Conservation (phyloP, 2,797 vertebrate genomes). For the Halcyon leucocephala region DNA sequence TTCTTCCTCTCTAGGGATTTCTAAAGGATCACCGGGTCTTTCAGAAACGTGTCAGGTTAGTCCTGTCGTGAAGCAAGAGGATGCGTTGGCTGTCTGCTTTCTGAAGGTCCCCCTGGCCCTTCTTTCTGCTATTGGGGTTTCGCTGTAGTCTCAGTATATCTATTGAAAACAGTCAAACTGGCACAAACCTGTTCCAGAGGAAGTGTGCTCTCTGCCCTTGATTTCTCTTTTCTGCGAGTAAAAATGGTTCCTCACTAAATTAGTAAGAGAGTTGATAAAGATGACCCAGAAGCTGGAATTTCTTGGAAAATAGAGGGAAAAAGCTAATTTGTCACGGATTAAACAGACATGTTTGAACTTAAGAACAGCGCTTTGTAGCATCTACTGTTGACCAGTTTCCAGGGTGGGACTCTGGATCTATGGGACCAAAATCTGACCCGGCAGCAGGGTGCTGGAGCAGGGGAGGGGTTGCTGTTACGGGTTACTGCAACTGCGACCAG, state of each 20-base stretch:
- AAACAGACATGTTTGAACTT: background rate
- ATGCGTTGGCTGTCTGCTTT: background rate
- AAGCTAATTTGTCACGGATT: background rate
- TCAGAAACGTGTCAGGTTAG: background rate
- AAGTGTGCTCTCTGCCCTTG: conserved; percentile 20
- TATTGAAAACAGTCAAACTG: background rate
- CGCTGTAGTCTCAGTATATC: background rate
- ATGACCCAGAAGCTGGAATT: conserved; percentile 37
- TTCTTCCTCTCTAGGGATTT: background rate
- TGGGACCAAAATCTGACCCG: background rate
- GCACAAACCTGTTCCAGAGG: conserved; percentile 37
- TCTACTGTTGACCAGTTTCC: background rate
- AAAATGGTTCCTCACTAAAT: conserved; percentile 30
- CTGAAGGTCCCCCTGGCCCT: background rate
- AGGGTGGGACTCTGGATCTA: background rate
- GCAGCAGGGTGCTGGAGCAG: conserved; percentile 1
- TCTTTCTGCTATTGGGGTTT: background rate
- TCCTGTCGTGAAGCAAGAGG: background rate
- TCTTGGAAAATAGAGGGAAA: conserved; percentile 17
- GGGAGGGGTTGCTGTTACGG: background rate
- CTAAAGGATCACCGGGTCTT: background rate
- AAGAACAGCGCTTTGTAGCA: background rate
- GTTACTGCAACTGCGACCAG: background rate
- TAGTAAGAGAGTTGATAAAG: conserved; percentile 24
- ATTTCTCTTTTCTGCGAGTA: background rate